These are phyloP conservation scores for Philonicus albiceps DNA, from an alignment of 2,888 invertebrate species.

Conservation along the genomic window DNA sequence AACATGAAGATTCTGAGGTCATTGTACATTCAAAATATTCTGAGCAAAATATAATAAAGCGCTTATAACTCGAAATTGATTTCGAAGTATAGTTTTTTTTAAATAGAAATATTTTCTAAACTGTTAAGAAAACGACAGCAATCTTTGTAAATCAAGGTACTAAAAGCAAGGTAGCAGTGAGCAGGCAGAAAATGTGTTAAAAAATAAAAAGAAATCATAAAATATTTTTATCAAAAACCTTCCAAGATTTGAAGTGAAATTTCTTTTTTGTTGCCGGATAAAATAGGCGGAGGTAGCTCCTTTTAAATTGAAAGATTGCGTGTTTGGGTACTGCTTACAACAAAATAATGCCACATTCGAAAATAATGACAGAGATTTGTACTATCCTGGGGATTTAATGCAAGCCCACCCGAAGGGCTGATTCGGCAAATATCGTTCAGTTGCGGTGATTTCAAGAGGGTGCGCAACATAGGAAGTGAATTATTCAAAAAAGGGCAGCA, in stretches of 20 bases:
- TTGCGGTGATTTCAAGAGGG: background rate
- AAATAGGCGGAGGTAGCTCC: background rate
- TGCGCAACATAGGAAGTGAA: constrained; percentile 12
- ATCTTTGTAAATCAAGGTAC: background rate
- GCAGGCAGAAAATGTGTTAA: background rate
- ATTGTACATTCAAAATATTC: background rate
- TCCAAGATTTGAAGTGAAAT: background rate
- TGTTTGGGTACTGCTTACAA: background rate
- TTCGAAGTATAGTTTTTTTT: too few relatives aligned
- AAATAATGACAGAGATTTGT: background rate
- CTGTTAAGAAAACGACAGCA: background rate
- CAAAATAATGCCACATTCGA: constrained; percentile 9
- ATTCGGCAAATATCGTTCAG: constrained; percentile 11
- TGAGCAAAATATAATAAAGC: background rate
- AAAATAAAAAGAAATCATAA: background rate
- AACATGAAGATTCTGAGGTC: background rate
- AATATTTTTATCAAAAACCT: background rate
- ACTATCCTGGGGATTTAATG: background rate
- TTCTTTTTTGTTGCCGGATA: background rate
- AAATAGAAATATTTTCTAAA: background rate
- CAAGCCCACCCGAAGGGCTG: constrained; percentile 13
- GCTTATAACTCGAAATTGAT: background rate
- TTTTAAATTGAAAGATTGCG: constrained; percentile 10
- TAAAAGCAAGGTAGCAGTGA: background rate
- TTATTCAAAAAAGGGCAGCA: constrained; percentile 10